Evolutionary conservation across 2,113 vertebrate genomes (phyloP).

Genomic region (Boleophthalmus pectinirostris): DNA sequence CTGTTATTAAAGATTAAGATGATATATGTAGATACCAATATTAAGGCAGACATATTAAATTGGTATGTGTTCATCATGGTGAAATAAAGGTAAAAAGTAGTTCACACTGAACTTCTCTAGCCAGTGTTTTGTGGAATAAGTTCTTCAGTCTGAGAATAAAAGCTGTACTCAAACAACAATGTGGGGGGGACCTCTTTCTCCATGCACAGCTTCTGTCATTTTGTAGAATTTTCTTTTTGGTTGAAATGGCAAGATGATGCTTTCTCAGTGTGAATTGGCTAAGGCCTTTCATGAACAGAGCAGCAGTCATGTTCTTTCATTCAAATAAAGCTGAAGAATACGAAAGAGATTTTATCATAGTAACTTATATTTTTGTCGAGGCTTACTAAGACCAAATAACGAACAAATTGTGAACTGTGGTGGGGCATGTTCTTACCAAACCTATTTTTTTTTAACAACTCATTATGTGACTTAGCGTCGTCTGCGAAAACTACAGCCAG

Average conservation of each 20-base stretch:
- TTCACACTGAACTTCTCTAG: too few species aligned
- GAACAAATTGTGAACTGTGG: background rate
- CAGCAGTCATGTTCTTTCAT: background rate
- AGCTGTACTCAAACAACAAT: too few species aligned
- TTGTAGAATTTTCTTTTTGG: background rate
- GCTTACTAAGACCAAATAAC: background rate
- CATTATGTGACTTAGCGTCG: background rate
- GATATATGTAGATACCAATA: too few species aligned
- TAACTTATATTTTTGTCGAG: background rate
- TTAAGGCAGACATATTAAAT: too few species aligned
- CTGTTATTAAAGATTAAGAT: too few species aligned
- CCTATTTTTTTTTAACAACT: conserved; percentile 27
- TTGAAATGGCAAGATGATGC: background rate
- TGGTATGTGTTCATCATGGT: too few species aligned
- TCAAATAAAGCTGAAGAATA: background rate
- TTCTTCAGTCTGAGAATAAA: too few species aligned
- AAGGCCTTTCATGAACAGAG: background rate
- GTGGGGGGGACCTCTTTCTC: too few species aligned
- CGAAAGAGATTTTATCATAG: background rate
- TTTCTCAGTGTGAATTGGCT: background rate
- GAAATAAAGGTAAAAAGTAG: too few species aligned
- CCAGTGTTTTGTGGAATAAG: too few species aligned
- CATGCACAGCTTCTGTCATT: background rate
- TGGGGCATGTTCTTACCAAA: background rate
- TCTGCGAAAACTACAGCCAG: conserved; percentile 15